phyloP scores from a whole-genome alignment of 64 coral and sea anemone genomes.

The Stichodactyla mertensii region DNA sequence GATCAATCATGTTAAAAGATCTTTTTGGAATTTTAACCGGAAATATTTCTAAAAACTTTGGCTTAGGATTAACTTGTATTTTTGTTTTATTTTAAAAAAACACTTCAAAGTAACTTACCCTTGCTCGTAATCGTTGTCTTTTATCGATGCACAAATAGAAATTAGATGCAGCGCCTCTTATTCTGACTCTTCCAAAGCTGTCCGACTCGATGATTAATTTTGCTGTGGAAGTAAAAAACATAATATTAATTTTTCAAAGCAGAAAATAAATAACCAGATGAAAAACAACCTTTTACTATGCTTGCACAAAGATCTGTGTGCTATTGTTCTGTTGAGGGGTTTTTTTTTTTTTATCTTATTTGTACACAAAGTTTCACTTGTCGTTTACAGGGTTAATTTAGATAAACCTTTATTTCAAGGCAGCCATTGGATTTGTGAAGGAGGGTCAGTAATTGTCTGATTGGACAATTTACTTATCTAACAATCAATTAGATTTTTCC shows the following conservation, averaged over 20 bases:
- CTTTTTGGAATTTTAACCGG: neutral
- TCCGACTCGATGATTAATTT: conserved; percentile 83
- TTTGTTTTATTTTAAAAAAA: neutral
- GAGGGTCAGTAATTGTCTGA: no score
- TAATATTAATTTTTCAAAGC: neutral
- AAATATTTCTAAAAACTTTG: neutral
- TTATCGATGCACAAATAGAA: conserved; percentile 80
- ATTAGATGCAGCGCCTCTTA: conserved; percentile 57
- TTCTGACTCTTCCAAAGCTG: conserved; percentile 83
- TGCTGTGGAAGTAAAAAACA: conserved; percentile 12
- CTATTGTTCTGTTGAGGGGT: neutral
- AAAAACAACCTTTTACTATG: neutral
- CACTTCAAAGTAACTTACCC: conserved; percentile 61
- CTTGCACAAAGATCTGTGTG: neutral
- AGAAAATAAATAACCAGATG: neutral
- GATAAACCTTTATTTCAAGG: neutral
- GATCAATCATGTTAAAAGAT: no score
- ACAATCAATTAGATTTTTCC: no score
- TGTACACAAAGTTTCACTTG: neutral
- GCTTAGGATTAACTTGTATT: neutral
- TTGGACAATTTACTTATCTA: no score
- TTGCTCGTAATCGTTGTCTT: conserved; percentile 48
- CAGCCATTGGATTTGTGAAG: neutral
- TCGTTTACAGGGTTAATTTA: neutral
- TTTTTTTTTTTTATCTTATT: neutral